Evolutionary conservation across 1,140 invertebrate genomes (phyloP).

Genomic region (Hermatobates lingyangjiaoensis): DNA sequence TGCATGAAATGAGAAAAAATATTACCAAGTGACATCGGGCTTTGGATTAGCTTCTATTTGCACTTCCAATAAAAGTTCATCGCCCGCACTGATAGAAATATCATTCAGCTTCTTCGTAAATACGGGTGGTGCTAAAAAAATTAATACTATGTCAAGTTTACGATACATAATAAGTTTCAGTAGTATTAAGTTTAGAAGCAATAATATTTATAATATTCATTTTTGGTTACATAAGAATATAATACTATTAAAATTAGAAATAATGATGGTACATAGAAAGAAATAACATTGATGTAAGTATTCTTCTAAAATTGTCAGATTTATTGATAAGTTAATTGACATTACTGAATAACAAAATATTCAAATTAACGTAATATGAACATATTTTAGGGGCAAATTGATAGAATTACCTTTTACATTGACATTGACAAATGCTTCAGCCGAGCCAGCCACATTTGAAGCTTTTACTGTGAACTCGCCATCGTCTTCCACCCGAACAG

Average conservation of each 20-base stretch:
- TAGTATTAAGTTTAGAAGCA: no score
- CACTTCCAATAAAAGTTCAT: constrained; percentile 47
- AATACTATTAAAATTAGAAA: no score
- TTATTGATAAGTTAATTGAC: no score
- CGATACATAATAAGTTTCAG: no score
- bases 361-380: not conserved
- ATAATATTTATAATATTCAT: no score
- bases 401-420: constrained; percentile 51
- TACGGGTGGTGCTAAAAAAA: constrained; percentile 44
- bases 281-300: no score
- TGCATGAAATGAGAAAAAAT: not conserved
- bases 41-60: constrained; percentile 67
- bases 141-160: no score
- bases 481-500: constrained; percentile 58
- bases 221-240: no score
- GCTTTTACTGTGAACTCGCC: constrained; percentile 70
- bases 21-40: constrained; percentile 54
- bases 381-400: no score
- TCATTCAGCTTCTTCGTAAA: constrained; percentile 56
- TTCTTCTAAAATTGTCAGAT: no score
- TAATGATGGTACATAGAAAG: no score
- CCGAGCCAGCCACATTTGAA: constrained; percentile 74
- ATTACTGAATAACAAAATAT: no score
- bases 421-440: constrained; percentile 49
- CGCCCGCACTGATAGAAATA: constrained; percentile 43